phyloP scores from a whole-genome alignment of 1,140 invertebrate species.

The Scaptomyza montana region DNA sequence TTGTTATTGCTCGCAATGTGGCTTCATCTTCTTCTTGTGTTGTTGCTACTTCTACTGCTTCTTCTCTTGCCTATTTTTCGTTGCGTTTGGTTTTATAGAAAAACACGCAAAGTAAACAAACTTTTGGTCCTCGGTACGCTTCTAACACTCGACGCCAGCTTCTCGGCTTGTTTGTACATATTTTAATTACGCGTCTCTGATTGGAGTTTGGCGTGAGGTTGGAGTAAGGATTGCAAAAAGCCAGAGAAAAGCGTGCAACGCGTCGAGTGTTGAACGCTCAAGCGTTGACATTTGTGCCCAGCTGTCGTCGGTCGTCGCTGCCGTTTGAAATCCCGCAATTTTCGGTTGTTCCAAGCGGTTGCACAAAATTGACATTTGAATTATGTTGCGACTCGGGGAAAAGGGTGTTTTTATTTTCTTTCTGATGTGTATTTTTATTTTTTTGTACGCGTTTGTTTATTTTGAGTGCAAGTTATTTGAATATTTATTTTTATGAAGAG shows the following conservation, averaged over 20 bases:
- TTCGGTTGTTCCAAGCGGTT: constrained; percentile 49
- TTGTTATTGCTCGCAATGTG: constrained; percentile 67
- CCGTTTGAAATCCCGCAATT: constrained; percentile 37
- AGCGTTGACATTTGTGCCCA: constrained; percentile 64
- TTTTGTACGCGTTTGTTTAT: constrained; percentile 33
- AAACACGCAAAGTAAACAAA: constrained; percentile 80
- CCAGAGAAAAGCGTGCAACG: constrained; percentile 6
- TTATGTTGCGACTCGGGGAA: constrained; percentile 7
- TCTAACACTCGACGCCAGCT: constrained; percentile 35
- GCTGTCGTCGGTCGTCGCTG: constrained; percentile 48
- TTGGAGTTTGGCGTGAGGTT: constrained; percentile 34
- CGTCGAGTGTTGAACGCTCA: constrained; percentile 3
- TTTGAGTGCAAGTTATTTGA: constrained; percentile 35
- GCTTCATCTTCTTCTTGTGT: constrained; percentile 8
- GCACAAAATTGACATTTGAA: constrained; percentile 35
- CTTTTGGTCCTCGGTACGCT: constrained; percentile 35
- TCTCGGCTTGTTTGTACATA: constrained; percentile 73
- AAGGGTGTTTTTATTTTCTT: constrained; percentile 26
- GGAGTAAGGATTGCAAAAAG: not conserved
- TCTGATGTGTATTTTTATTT: constrained; percentile 8
- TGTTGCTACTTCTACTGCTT: constrained; percentile 16
- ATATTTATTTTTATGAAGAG: constrained; percentile 28
- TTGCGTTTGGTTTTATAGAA: constrained; percentile 75
- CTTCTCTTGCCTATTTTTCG: constrained; percentile 40
- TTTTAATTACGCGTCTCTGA: constrained; percentile 80